Conservation (phyloP, 2,113 vertebrate species). For the Carassius carassius region DNA sequence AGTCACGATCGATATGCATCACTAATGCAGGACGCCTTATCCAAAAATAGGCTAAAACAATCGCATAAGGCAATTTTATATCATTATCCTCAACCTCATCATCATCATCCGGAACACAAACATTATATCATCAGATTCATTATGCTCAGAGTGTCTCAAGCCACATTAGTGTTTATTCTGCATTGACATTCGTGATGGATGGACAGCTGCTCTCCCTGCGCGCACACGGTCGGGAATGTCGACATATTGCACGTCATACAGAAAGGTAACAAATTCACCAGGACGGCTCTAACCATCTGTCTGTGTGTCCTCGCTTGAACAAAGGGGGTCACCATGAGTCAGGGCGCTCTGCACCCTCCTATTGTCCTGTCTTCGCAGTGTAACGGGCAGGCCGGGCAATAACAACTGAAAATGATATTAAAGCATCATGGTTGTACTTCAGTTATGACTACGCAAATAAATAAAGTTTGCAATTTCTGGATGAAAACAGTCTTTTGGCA, state of each 20-base stretch:
- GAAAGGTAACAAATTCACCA: slow-evolving; percentile 89
- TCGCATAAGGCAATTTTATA: slow-evolving; percentile 3
- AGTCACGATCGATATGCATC: not conserved
- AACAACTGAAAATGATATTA: slow-evolving; percentile 14
- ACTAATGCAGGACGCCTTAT: not conserved
- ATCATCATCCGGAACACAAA: not conserved
- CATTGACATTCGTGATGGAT: slow-evolving; percentile 74
- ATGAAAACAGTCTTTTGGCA: not conserved
- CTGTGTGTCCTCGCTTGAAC: slow-evolving; percentile 74
- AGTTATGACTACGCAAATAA: not conserved
- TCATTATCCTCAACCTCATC: not conserved
- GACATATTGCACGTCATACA: slow-evolving; percentile 86
- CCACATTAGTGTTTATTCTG: slow-evolving; percentile 60
- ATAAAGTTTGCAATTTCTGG: not conserved
- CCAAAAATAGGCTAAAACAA: not conserved
- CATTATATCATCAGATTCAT: slow-evolving; percentile 33
- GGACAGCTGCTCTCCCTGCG: slow-evolving; percentile 86
- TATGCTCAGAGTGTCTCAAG: slow-evolving; percentile 21
- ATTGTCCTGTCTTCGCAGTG: slow-evolving; percentile 72
- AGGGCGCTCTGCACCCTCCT: slow-evolving; percentile 62
- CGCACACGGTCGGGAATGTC: slow-evolving; percentile 80
- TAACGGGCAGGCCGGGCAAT: slow-evolving; percentile 50
- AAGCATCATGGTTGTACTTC: not conserved
- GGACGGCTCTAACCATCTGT: slow-evolving; percentile 87
- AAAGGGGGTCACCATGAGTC: slow-evolving; percentile 76